Evolutionary conservation across 2,888 invertebrate species (phyloP), one percentile per base, ranked within the genome.

Genomic region (Priocnemis perturbator): DNA sequence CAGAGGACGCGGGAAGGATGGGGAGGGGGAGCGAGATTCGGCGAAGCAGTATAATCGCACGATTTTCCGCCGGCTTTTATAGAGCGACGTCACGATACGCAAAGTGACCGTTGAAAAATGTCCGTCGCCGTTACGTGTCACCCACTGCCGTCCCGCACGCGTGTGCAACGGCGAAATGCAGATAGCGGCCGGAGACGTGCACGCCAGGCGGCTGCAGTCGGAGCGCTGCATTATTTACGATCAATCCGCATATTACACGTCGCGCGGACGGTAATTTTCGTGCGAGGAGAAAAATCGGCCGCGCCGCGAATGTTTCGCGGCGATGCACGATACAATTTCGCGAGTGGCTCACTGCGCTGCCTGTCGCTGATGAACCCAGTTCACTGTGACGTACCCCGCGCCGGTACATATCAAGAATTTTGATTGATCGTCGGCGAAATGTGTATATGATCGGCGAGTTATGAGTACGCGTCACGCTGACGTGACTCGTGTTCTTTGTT

Each of bases 61-160:
- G 55, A 61, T 70, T 71, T 67, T 56, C 61, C 47, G 44, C 11
- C 19, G 15, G 52, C 50, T 52, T 47, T 56, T n/a, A 23, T 26
- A 17, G 23, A 61, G 59, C 11, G n/a, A 53, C 47, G 60, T 66
- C 68, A 63, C 64, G 65, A 30, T 26, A 56, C 58, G 50, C 60
- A 65, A 73, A 66, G 48, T 59, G 65, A 66, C 64, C 56, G 60
- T 47, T 70, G 74, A 73, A 75, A 70, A 70, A 70, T 64, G 60
- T 64, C 57, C 70, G 37, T 11, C 57, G 61, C 48, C 64, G 50
- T 68, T 37, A 59, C 65, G 58, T 37, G 65, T 65, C 70, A 68
- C 70, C 2, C 37, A 11, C n/a, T n/a, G n/a, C n/a, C 37, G 37
- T 37, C 37, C 2, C 26, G 70, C 65, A 63, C 69, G 70, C 58